Percentiles rank a stretch among this genome's conserved stretches.
Evolutionary conservation across 1,140 invertebrate genomes (phyloP).

Genomic region (Bombus haemorrhoidalis): DNA sequence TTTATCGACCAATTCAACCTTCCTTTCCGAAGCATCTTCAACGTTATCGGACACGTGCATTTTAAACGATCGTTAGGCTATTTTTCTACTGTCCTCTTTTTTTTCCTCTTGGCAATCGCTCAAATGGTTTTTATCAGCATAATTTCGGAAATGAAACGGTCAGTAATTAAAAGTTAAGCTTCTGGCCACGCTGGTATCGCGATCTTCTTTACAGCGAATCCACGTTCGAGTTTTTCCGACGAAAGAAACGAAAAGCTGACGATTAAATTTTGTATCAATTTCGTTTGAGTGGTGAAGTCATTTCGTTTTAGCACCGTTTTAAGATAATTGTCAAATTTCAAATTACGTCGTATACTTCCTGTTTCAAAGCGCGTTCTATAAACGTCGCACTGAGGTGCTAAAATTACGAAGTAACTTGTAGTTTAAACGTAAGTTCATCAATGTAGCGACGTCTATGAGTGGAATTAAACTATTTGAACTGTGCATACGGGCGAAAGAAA

Average conservation of each 20-base stretch:
- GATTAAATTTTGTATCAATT: slow-evolving; percentile 5
- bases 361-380: background rate
- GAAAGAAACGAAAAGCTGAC: background rate
- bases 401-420: background rate
- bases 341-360: background rate
- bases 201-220: too few species aligned
- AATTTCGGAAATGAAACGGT: slow-evolving; percentile 2
- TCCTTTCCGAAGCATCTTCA: background rate
- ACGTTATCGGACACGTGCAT: background rate
- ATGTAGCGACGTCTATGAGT: background rate
- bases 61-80: background rate
- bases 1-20: too few species aligned
- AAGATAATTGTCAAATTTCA: background rate
- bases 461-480: background rate
- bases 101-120: background rate
- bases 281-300: background rate
- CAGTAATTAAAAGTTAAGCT: slow-evolving; percentile 11
- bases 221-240: background rate
- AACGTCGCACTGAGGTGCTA: background rate
- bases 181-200: background rate
- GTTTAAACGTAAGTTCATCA: background rate
- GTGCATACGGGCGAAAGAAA: background rate
- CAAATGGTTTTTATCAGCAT: background rate
- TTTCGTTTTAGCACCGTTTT: too few species aligned
- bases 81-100: background rate